Evolutionary conservation across 1,140 invertebrate species (phyloP), one percentile per base, ranked within the genome.

Genomic region (Trichonephila clavata): DNA sequence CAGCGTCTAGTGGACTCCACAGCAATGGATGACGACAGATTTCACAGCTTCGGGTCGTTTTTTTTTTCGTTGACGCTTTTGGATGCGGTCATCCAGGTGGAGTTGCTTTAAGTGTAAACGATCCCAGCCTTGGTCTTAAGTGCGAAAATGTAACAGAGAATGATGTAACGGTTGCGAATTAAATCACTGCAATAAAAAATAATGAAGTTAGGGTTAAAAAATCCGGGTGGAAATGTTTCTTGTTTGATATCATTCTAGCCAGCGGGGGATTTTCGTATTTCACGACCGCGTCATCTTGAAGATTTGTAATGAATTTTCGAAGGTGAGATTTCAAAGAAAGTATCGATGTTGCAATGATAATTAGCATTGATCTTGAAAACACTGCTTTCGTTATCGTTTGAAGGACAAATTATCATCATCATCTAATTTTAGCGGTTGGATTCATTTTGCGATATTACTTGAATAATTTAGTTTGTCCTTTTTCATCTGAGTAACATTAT

Each of bases 361-460:
- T 77, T 77, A 77, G 32, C 32, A 77, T 39, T 77, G 71, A 77
- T 77, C 71, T 77, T 77, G 71, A 32, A 32, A 63, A 77, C 20
- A 27, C 18, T 14, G 5, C 71, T 32, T 39, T 39, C 27, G 16
- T 77, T 77, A 63, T 77, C 18, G 39, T 77, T 18, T 16, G 14
- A 77, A 77, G 27, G 71, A 6, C 27, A 20, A 63, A 63, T 13
- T 27, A 77, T 39, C 27, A 77, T 32, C 18, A 77, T 32, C 27
- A 39, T 18, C 27, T 39, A 77, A 39, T 39, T 39, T 77, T 32
- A 39, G 27, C 32, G 16, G 32, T 32, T 77, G 32, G 16, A 27
- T 18, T 77, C 24, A 77, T 39, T 77, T 77, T 20, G 71, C 27
- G 65, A 68, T 24, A 68, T 27, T 3, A 68, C 4, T 68, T 27